Base-by-base conservation (phyloP, 2,797 vertebrate genomes). In the Sphenodon punctatus region DNA sequence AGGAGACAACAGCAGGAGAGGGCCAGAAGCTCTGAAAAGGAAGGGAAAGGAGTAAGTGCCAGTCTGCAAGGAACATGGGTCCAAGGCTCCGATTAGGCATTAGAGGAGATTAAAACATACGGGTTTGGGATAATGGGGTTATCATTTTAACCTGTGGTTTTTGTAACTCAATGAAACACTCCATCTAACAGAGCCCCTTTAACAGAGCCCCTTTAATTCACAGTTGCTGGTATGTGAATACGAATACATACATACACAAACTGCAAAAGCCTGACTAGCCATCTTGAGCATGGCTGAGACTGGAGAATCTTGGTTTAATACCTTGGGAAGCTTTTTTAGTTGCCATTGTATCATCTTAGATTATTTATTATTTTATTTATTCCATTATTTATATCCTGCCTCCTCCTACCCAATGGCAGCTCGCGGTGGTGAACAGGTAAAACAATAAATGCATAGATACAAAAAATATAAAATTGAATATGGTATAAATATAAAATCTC, bases 1-100 rank as follows among this genome's bases (percentile, higher is more conserved):
- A 80, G 84, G 76, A 65, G 67, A 53, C 88, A 73, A 68, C 88
- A 93, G 84, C 83, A 69, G 84, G 76, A 85, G 65, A 68, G 80
- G 87, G 43, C 65, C 67, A 82, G 59, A 67, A 85, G 69, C 43
- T 82, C 76, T 43, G 39, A 32, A 85, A 76, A 66, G 15, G 42
- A 49, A 51, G 72, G 25, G 38, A 89, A 56, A 58, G 72, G 81
- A 88, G 84, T 42, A 87, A 42, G 68, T 48, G 42, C 67, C 80
- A 88, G 73, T 85, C 72, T 78, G 48, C 49, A 59, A 80, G 90
- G 80, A 84, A 87, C 66, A 78, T 72, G 79, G 77, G 75, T 82
- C 66, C 46, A 45, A 82, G 84, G 74, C 25, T 85, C 49, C 27
- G 61, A 39, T 79, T 8, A 66, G 73, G 46, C 20, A 56, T 86